Evolutionary conservation across 2,797 vertebrate species (phyloP).

Genomic region (Chrysocyon brachyurus): DNA sequence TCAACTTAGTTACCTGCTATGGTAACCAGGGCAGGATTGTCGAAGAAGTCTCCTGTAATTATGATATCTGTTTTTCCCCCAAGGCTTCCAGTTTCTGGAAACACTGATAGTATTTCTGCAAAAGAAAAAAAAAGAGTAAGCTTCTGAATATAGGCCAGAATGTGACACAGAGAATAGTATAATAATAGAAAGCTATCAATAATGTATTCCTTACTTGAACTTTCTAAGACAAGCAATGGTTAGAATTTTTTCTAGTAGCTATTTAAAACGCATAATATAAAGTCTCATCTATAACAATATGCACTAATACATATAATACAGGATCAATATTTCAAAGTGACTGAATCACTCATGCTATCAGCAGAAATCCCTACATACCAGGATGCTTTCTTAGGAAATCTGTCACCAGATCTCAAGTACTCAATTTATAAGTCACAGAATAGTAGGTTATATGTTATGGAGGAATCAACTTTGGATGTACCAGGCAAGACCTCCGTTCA

Average conservation of each 20-base stretch:
- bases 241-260: neutral
- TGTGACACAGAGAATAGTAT: slow-evolving; percentile 49
- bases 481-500: neutral
- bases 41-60: slow-evolving; percentile 87
- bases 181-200: slow-evolving; percentile 49
- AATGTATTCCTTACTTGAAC: slow-evolving; percentile 35
- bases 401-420: neutral
- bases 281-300: neutral
- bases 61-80: slow-evolving; percentile 87
- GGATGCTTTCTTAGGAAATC: neutral
- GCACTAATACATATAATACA: neutral
- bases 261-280: slow-evolving; percentile 8
- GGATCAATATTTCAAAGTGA: neutral
- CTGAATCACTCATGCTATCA: neutral
- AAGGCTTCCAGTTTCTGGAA: slow-evolving; percentile 86
- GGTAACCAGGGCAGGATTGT: slow-evolving; percentile 82
- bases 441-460: neutral
- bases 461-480: neutral
- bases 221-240: slow-evolving; percentile 8
- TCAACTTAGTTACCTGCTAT: slow-evolving; percentile 85
- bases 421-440: neutral
- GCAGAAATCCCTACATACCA: neutral
- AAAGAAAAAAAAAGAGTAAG: slow-evolving; percentile 24
- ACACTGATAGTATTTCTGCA: slow-evolving; percentile 86
- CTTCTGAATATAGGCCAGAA: slow-evolving; percentile 34